Percentiles rank a stretch among this genome's conserved stretches.
These are phyloP conservation scores for Falco punctatus DNA, from an alignment of 2,113 vertebrate species.

Conservation along the genomic window DNA sequence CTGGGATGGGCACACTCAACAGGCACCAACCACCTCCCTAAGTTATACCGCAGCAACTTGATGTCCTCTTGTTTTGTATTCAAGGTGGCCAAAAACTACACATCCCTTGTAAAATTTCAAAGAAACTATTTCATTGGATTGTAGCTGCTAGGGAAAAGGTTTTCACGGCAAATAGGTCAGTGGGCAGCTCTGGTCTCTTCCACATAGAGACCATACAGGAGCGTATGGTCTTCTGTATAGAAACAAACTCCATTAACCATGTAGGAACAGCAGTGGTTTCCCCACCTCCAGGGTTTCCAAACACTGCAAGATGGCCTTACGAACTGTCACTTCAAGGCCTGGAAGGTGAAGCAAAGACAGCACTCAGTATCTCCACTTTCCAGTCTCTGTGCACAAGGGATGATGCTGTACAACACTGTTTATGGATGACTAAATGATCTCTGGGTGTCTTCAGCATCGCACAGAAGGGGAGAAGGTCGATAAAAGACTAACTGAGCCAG, in stretches of 20 bases:
- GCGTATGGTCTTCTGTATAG: neutral
- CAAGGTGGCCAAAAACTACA: neutral
- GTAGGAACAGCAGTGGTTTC: neutral
- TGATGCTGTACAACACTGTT: neutral
- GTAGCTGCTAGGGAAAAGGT: neutral
- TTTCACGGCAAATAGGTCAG: neutral
- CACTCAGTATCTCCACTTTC: neutral
- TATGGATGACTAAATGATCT: neutral
- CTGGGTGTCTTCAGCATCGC: rapidly evolving
- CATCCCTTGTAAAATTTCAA: neutral
- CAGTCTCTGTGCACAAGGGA: neutral
- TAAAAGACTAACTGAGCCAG: neutral
- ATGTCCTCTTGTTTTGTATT: neutral
- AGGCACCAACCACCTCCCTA: neutral
- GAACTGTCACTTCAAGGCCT: neutral
- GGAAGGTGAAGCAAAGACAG: neutral
- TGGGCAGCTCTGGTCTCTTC: neutral
- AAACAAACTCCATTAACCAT: neutral
- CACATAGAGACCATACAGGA: neutral
- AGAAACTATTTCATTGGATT: neutral
- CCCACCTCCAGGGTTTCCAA: neutral
- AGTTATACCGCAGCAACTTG: neutral
- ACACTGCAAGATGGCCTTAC: neutral
- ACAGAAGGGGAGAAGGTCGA: neutral
- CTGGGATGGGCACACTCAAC: neutral